Evolutionary conservation across 2,888 invertebrate species (phyloP).

Genomic region (Drosophila meridiana): DNA sequence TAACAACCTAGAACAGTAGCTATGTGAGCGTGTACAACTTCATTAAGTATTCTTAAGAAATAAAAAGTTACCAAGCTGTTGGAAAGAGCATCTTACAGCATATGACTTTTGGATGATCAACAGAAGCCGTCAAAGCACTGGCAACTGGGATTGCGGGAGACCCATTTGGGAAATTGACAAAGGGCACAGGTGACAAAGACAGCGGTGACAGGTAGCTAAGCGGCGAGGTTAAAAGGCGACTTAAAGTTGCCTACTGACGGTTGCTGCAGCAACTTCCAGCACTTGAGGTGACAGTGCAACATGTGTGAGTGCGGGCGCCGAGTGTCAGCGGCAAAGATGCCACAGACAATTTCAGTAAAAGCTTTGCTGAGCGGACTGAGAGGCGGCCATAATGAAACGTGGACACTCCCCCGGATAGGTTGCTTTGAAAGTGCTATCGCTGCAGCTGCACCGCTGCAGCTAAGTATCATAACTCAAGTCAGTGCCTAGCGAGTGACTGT

Average conservation of each 20-base stretch:
- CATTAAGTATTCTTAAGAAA: neutral
- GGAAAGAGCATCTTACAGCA: neutral
- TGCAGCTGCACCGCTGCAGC: slow-evolving; percentile 61
- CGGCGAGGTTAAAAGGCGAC: slow-evolving; percentile 12
- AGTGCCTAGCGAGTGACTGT: slow-evolving; percentile 47
- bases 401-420: slow-evolving; percentile 17
- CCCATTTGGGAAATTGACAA: slow-evolving; percentile 80
- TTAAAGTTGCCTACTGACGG: slow-evolving; percentile 8
- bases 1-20: neutral
- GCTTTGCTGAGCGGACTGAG: slow-evolving; percentile 61
- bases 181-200: slow-evolving; percentile 62
- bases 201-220: neutral
- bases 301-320: slow-evolving; percentile 51
- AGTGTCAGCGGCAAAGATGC: slow-evolving; percentile 54
- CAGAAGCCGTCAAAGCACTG: slow-evolving; percentile 19
- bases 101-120: slow-evolving; percentile 53
- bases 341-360: slow-evolving; percentile 77
- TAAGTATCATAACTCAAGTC: slow-evolving; percentile 78
- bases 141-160: slow-evolving; percentile 28
- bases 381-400: slow-evolving; percentile 57
- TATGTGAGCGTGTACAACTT: neutral
- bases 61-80: neutral
- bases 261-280: slow-evolving; percentile 35
- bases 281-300: slow-evolving; percentile 76
- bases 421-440: slow-evolving; percentile 57